Evolutionary conservation across 2,888 invertebrate species (phyloP), one percentile per base, ranked within the genome.

Genomic region (Ophioninae sp.): DNA sequence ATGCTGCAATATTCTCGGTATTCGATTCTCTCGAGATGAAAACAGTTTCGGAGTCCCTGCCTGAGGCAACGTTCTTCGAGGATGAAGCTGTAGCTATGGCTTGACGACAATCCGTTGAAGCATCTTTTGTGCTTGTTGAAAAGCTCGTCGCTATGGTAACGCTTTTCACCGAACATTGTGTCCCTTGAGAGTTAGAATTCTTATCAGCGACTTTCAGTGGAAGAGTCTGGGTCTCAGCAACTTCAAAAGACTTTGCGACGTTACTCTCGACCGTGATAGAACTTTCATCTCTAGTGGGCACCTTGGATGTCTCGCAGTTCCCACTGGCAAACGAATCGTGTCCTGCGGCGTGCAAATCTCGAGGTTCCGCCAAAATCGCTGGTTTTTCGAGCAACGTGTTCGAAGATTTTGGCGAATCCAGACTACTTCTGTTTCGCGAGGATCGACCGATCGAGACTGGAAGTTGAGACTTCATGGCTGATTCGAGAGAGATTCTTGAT

Each of bases 361-460:
- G 59, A 22, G 76, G n/a, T 22, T 84, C 83, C 9, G 81, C 76
- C 10, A 82, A 76, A 0, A 83, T 73, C 17, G 81, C 79, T 0
- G 83, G 61, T 63, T 86, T 81, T 8, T 84, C 84, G 20, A 82
- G 59, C 8, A 84, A 39, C 22, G 65, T 84, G 59, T 59, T 76
- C 23, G 83, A 83, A 6, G 78, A 22, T 64, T 39, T 68, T 13
- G 63, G n/a, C 2, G 82, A 72, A 20, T 61, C 61, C 6, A 39
- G 51, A 5, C 51, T 51, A 6, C 0, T 51, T 0, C 5, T 30
- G 17, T 71, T 64, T 22, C 23, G 8, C 8, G 22, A 20, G 8
- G 13, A 37, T 64, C 39, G n/a, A 2, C 13, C 51, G 20, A 65
- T 37, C 0, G n/a, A 63, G 56, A 76, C 23, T 13, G 81, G 30